Base-by-base conservation (phyloP, 1,140 invertebrate species). In the Bombus turneri region DNA sequence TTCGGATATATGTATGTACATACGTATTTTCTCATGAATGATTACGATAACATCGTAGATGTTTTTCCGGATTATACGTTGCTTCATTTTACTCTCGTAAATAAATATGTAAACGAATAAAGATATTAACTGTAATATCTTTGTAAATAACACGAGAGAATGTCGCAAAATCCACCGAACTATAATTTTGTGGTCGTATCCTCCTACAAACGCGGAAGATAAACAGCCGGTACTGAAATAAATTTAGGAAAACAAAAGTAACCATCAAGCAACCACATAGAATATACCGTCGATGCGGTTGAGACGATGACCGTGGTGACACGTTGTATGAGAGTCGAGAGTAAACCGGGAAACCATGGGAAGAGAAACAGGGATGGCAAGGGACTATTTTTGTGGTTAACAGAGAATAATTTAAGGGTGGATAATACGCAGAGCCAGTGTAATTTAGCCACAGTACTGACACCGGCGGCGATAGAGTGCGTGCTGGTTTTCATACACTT, bases 331-430 rank as follows among this genome's bases (percentile, higher is more conserved):
- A 69, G 87, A 87, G 73, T 69, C 62, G 59, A 64, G 72, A 83
- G 89, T 82, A 85, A 89, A 82, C 64, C 76, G 85, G 84, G 89
- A 86, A 83, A 86, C 81, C 87, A 72, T 82, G 82, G 79, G 78
- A 85, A 80, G 86, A 87, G 76, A 57, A 62, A 57, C 71, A 64
- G 64, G 73, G 80, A 43, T 62, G 81, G 74, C 69, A 66, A 79
- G 87, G 86, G 82, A 85, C 76, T 93, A 94, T 95, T 95, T 95
- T 94, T 94, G 94, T 88, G 94, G 93, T 94, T 94, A 92, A 83
- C 90, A 81, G 89, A 90, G 93, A 94, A 95, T 95, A 94, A 95
- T 95, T 94, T 93, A 94, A 91, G 87, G 90, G 88, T 84, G 89
- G 91, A 91, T 93, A 93, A 95, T 94, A 92, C 91, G 81, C 62